Evolutionary conservation across 2,888 invertebrate genomes (phyloP), one percentile per base, ranked within the genome.

Genomic region (Drosophila peninsularis): DNA sequence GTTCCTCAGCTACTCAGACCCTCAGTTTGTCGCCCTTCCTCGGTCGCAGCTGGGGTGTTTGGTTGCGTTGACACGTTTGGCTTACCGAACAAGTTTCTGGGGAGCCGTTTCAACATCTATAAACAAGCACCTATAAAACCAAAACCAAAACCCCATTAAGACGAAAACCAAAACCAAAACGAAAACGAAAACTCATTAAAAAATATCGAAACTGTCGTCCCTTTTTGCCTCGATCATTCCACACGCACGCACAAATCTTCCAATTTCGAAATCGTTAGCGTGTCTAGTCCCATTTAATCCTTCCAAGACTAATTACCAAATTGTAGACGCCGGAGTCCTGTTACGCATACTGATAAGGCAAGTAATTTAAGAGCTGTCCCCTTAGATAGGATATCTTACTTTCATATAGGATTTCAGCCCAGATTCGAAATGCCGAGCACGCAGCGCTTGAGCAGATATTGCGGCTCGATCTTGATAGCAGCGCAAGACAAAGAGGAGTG

Each of bases 21-120:
- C 52, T 41, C 24, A 9, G 9, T 14, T 3, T 1, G 19, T 42
- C 42, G 24, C 52, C 62, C 60, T 24, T 6, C 41, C 30, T 45
- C 45, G 57, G 44, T 64, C 75, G 65, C 73, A 76, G 75, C 69
- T 75, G 75, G 71, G 71, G 70, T 74, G 61, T 74, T 69, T 73
- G 69, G 56, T 69, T 69, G 63, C 70, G 44, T 62, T 64, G 64
- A 68, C 72, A 75, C 72, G 75, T 75, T 54, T 57, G 45, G 21
- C n/a, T 65, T 37, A 68, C 42, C 54, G 21, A 41, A 36, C 37
- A 14, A 45, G 30, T 49, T 52, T 52, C 39, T n/a, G 63, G 68
- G 62, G 64, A 67, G 64, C 56, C 52, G 7, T 45, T 34, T 11
- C 9, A 21, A 44, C 42, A 32, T 7, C 32, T 47, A 30, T 37